Conservation (phyloP, 2,797 vertebrate species). For the Glossophaga mutica region DNA sequence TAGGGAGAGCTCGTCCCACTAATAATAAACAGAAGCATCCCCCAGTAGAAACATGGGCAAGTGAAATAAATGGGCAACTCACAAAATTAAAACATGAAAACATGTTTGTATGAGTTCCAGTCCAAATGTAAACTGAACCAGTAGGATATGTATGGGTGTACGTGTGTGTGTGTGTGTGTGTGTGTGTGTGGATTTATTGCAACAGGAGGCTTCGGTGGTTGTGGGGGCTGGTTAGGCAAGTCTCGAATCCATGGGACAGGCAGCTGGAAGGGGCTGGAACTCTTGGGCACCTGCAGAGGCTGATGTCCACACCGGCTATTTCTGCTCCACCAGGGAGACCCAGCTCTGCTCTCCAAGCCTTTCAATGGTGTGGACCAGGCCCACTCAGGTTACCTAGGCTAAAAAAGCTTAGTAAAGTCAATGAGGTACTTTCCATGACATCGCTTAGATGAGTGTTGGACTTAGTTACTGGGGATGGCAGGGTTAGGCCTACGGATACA, state of each 20-base stretch:
- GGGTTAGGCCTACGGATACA: background rate
- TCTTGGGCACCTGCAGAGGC: fast-evolving
- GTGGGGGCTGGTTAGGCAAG: background rate
- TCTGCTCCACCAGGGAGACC: background rate
- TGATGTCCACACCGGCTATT: background rate
- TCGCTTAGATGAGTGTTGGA: background rate
- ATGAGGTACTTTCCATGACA: background rate
- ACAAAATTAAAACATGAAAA: background rate
- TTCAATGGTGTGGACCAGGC: background rate
- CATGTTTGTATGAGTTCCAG: no score
- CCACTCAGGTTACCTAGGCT: background rate
- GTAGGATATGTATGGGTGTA: background rate
- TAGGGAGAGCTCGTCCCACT: background rate
- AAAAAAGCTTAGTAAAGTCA: background rate
- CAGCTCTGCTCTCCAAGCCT: background rate
- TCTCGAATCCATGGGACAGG: fast-evolving
- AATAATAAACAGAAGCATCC: background rate
- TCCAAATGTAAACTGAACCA: background rate
- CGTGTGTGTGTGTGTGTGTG: no score
- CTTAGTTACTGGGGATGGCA: background rate
- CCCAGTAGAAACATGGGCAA: background rate
- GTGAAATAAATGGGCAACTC: background rate
- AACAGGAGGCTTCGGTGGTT: background rate
- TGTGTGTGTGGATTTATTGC: background rate
- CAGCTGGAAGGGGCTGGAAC: background rate